These are phyloP conservation scores for Zenarchopterus dispar DNA, from an alignment of 2,797 vertebrate species.

Conservation along the genomic window DNA sequence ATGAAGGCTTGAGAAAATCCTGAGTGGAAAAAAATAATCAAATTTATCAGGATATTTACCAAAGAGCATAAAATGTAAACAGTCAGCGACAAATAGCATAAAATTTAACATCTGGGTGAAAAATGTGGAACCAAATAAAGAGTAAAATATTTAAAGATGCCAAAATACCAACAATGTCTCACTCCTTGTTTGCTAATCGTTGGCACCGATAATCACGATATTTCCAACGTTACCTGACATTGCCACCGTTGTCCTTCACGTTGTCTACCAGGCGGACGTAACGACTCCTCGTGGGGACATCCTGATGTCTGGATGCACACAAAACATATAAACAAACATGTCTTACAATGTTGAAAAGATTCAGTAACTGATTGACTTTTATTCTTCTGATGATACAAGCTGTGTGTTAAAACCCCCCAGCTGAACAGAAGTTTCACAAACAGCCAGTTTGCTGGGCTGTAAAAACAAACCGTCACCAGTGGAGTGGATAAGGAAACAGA, in stretches of 20 bases:
- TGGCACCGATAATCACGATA: not conserved
- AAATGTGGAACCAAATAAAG: not conserved
- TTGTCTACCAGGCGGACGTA: conserved; percentile 90
- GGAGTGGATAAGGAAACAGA: too few species aligned
- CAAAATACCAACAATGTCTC: too few species aligned
- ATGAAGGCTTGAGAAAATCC: conserved; percentile 87
- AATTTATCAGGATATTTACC: too few species aligned
- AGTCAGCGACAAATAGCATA: not conserved
- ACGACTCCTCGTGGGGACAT: conserved; percentile 79
- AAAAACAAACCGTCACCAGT: too few species aligned
- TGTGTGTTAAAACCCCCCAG: not conserved
- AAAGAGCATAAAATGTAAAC: too few species aligned
- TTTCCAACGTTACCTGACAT: conserved; percentile 73
- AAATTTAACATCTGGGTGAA: not conserved
- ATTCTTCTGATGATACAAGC: too few species aligned
- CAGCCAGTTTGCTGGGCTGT: not conserved
- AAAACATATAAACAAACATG: conserved; percentile 2
- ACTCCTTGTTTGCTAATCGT: too few species aligned
- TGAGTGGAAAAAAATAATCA: conserved; percentile 38
- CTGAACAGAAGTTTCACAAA: not conserved
- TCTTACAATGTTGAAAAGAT: not conserved
- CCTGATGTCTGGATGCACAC: conserved; percentile 77
- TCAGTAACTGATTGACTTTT: not conserved
- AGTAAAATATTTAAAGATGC: not conserved
- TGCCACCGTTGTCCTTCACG: conserved; percentile 83